phyloP scores from a whole-genome alignment of 2,113 vertebrate species.

The Phocoena sinus region DNA sequence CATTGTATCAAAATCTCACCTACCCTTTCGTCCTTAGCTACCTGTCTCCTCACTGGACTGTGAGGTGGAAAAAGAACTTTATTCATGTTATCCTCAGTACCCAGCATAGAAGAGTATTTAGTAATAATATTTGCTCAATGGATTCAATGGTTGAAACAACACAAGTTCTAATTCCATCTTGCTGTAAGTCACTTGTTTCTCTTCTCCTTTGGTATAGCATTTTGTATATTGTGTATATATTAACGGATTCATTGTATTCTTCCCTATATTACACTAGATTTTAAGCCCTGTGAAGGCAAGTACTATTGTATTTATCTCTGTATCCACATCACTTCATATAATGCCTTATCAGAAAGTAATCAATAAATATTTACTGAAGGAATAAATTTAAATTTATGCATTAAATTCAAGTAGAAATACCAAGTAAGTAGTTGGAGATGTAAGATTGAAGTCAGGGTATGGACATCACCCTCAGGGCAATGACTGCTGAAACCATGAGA shows the following conservation, averaged over 20 bases:
- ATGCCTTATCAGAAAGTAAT: background rate
- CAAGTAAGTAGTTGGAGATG: background rate
- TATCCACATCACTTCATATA: background rate
- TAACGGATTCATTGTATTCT: background rate
- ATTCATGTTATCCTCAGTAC: background rate
- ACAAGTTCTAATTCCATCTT: background rate
- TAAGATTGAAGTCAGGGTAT: background rate
- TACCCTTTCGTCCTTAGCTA: background rate
- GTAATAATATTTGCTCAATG: background rate
- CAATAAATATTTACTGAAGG: background rate
- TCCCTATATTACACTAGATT: background rate
- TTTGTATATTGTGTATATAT: background rate
- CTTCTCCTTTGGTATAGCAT: background rate
- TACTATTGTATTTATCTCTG: background rate
- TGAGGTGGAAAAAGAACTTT: background rate
- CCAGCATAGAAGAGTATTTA: background rate
- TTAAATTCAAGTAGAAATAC: background rate
- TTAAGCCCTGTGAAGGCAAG: background rate
- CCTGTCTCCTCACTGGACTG: background rate
- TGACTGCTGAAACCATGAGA: background rate
- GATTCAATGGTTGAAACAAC: background rate
- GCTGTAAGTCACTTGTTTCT: background rate
- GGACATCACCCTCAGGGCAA: background rate
- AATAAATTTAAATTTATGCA: background rate
- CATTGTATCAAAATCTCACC: background rate